These are phyloP conservation scores for Formica selysi DNA, from an alignment of 1,140 invertebrate species.

Conservation along the genomic window DNA sequence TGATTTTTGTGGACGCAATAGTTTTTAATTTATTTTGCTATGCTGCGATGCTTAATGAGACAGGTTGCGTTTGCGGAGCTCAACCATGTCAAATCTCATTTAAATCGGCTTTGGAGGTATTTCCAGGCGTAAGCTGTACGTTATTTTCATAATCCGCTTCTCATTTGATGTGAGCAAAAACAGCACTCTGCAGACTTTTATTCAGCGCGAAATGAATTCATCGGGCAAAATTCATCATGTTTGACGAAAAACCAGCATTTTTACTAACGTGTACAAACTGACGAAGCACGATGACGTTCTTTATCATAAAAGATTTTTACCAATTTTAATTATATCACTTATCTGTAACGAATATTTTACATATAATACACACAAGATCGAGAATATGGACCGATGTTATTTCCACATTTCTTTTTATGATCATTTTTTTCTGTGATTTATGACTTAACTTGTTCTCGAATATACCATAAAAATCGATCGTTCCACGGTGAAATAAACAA, in stretches of 20 bases:
- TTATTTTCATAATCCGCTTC: conserved; percentile 62
- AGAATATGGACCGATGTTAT: conserved; percentile 3
- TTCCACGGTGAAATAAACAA: conserved; percentile 28
- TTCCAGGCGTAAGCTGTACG: conserved; percentile 14
- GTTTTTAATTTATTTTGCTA: conserved; percentile 2
- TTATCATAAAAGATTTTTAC: conserved; percentile 27
- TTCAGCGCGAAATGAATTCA: conserved; percentile 33
- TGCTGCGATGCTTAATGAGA: conserved; percentile 7
- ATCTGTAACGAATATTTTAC: conserved; percentile 26
- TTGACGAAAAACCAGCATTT: not conserved
- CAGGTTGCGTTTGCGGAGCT: conserved; percentile 12
- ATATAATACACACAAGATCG: not conserved
- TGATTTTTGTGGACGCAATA: conserved; percentile 16
- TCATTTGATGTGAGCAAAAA: conserved; percentile 32
- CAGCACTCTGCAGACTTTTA: conserved; percentile 25
- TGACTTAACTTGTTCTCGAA: conserved; percentile 14
- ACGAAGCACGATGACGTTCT: not conserved
- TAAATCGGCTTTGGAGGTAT: conserved; percentile 56
- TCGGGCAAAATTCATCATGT: not conserved
- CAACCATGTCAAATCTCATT: conserved; percentile 45
- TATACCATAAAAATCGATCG: conserved; percentile 49
- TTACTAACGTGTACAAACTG: conserved; percentile 1
- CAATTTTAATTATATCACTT: conserved; percentile 17
- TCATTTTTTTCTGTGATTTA: conserved; percentile 30
- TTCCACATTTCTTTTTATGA: not conserved